These are phyloP conservation scores for Fragum whitleyi DNA, from an alignment of 2,888 invertebrate species.

Conservation along the genomic window DNA sequence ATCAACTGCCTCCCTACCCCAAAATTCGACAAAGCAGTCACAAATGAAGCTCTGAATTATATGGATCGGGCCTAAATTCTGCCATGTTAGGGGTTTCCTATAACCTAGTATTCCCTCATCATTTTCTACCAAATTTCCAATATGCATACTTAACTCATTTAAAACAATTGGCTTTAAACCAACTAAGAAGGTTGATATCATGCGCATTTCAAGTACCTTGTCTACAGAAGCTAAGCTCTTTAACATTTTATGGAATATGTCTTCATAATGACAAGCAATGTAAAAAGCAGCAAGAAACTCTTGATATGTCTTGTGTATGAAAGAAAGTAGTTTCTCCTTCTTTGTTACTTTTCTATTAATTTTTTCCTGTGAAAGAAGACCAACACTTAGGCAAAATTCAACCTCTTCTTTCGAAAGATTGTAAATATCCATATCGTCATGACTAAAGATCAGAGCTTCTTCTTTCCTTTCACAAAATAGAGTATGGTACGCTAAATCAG, in stretches of 20 bases:
- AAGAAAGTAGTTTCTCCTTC: not conserved
- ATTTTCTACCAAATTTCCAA: not conserved
- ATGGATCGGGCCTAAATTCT: not conserved
- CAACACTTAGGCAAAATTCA: not conserved
- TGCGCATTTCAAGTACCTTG: not conserved
- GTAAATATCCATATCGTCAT: not conserved
- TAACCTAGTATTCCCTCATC: not conserved
- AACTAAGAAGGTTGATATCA: not conserved
- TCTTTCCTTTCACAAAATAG: not conserved
- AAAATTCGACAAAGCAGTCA: not conserved
- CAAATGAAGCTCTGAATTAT: not conserved
- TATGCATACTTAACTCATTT: not conserved
- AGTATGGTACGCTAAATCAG: not conserved
- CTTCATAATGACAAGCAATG: not conserved
- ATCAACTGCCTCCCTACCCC: not conserved
- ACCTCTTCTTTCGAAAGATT: not conserved
- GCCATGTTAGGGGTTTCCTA: not conserved
- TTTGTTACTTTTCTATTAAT: not conserved
- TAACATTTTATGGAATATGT: not conserved
- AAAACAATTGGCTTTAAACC: not conserved
- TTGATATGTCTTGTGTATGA: conserved; percentile 26
- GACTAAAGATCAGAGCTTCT: not conserved
- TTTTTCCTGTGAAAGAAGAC: conserved; percentile 25
- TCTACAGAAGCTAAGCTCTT: not conserved
- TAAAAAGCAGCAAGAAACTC: conserved; percentile 15